These are phyloP conservation scores for Syrrhaptes paradoxus DNA, from an alignment of 2,113 vertebrate species.

Conservation along the genomic window DNA sequence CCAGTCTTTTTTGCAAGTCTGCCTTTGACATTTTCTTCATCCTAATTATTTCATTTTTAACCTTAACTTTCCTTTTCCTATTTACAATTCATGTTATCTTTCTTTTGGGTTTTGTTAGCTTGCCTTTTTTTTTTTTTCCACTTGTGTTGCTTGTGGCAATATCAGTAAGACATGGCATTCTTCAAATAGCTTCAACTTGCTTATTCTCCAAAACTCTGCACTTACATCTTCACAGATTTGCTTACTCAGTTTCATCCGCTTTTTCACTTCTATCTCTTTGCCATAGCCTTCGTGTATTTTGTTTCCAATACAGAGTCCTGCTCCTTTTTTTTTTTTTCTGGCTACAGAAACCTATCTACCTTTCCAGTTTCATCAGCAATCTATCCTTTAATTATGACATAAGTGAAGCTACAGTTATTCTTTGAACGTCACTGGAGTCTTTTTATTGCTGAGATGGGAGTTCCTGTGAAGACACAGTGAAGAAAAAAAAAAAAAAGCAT, in stretches of 20 bases:
- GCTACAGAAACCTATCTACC: background rate
- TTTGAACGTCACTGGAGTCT: background rate
- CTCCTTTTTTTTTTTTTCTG: background rate
- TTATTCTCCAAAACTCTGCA: background rate
- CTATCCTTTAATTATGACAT: background rate
- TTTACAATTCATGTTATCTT: background rate
- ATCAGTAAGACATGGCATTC: background rate
- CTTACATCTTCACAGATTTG: background rate
- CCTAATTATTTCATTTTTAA: background rate
- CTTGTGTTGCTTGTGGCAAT: background rate
- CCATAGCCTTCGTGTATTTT: background rate
- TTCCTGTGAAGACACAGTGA: background rate
- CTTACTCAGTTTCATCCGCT: background rate
- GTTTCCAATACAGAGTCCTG: background rate
- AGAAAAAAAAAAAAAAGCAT: background rate
- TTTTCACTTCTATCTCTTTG: slow-evolving; percentile 3
- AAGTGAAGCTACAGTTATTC: background rate
- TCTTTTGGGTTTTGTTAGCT: background rate
- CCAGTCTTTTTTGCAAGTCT: background rate
- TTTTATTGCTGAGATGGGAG: background rate
- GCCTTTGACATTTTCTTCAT: background rate
- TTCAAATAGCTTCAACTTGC: background rate
- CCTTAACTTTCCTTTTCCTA: background rate
- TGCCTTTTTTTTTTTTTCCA: background rate
- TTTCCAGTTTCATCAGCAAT: background rate